Evolutionary conservation across 2,113 vertebrate species (phyloP).

Genomic region (Semnornis frantzii): DNA sequence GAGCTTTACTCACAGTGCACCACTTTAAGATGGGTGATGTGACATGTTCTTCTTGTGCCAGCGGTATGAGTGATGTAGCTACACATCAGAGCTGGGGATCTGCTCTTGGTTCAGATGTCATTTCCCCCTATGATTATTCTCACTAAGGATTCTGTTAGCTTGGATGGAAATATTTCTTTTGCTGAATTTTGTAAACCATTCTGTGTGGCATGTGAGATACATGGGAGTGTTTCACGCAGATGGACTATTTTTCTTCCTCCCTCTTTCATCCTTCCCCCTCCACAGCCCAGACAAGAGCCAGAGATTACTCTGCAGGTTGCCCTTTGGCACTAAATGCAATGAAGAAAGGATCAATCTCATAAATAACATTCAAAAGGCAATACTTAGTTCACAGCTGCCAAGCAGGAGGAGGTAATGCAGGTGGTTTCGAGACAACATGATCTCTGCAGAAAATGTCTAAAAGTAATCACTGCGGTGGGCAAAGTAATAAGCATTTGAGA

Average conservation of each 20-base stretch:
- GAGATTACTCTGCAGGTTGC: not conserved
- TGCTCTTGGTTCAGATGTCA: not conserved
- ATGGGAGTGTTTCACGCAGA: not conserved
- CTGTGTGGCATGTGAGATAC: not conserved
- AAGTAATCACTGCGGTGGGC: not conserved
- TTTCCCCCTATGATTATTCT: not conserved
- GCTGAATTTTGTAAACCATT: not conserved
- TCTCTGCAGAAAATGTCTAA: not conserved
- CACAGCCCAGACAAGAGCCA: not conserved
- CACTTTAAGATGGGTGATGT: too few species aligned
- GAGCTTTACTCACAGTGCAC: too few species aligned
- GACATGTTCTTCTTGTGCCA: not conserved
- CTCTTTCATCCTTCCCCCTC: not conserved
- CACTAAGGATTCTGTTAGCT: not conserved
- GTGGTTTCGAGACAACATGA: not conserved
- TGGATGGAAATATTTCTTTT: not conserved
- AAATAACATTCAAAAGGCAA: not conserved
- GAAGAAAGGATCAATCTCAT: not conserved
- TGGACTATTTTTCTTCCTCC: not conserved
- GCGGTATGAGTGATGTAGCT: not conserved
- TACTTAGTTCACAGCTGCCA: not conserved
- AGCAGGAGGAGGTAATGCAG: not conserved
- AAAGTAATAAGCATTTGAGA: not conserved
- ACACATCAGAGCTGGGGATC: not conserved
- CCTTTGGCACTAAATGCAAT: not conserved